Evolutionary conservation across 1,140 invertebrate species (phyloP).

Genomic region (Plutomurus gul): DNA sequence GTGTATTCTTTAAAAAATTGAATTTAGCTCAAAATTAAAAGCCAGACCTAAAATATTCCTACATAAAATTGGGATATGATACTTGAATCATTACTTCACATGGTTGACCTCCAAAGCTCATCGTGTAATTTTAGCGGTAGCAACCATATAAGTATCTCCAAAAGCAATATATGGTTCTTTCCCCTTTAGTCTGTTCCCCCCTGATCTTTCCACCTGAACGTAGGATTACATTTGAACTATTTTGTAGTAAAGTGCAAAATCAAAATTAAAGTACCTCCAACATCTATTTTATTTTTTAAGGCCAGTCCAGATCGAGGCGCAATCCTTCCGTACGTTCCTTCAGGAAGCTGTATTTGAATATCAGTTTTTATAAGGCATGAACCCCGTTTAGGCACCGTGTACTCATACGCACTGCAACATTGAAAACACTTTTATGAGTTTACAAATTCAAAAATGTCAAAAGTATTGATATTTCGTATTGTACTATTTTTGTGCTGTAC

Average conservation of each 20-base stretch:
- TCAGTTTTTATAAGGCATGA: constrained; percentile 90
- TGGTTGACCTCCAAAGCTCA: too few species aligned
- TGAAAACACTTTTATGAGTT: not conserved
- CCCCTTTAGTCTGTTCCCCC: not conserved
- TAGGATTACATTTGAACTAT: not conserved
- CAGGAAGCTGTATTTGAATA: constrained; percentile 81
- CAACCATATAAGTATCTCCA: too few species aligned
- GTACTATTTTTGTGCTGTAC: constrained; percentile 58
- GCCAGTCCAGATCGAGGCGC: constrained; percentile 96
- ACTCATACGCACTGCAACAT: constrained; percentile 80
- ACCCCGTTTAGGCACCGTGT: constrained; percentile 77
- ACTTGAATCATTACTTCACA: too few species aligned
- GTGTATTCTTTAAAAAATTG: too few species aligned
- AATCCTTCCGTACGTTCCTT: constrained; percentile 91
- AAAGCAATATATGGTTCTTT: too few species aligned
- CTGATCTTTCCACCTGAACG: not conserved
- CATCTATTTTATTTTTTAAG: constrained; percentile 93
- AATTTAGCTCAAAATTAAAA: too few species aligned
- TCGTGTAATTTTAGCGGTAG: too few species aligned
- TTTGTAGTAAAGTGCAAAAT: not conserved
- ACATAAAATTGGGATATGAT: too few species aligned
- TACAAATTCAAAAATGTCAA: not conserved
- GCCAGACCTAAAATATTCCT: too few species aligned
- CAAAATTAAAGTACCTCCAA: constrained; percentile 70
- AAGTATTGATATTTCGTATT: not conserved